phyloP scores from a whole-genome alignment of 2,888 invertebrate species.

The Mythimna loreyi region DNA sequence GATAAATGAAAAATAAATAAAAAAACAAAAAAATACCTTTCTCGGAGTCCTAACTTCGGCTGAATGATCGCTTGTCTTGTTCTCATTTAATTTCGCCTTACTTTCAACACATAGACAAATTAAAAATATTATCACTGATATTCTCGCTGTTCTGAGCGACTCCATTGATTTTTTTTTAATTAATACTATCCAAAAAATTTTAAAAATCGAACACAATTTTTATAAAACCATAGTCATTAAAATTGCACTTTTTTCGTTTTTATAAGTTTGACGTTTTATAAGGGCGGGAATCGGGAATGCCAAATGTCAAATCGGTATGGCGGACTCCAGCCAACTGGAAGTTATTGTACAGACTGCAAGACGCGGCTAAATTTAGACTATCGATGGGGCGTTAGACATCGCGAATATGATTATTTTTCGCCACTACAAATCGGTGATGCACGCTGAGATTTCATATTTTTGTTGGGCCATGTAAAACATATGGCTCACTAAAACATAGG shows the following conservation, averaged over 20 bases:
- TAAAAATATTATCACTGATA: slow-evolving; percentile 71
- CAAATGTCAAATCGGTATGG: slow-evolving; percentile 68
- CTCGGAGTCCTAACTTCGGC: slow-evolving; percentile 69
- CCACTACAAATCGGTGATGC: slow-evolving; percentile 23
- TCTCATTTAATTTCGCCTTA: slow-evolving; percentile 71
- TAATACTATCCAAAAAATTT: slow-evolving; percentile 37
- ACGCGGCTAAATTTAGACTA: slow-evolving; percentile 75
- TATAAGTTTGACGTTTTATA: slow-evolving; percentile 61
- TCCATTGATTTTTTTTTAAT: slow-evolving; percentile 66
- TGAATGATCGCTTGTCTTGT: slow-evolving; percentile 68
- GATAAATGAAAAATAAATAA: not conserved
- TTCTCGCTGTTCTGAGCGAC: slow-evolving; percentile 55
- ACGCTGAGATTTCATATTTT: slow-evolving; percentile 6
- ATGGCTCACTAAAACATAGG: too few species aligned
- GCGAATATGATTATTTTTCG: slow-evolving; percentile 56
- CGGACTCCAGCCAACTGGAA: slow-evolving; percentile 79
- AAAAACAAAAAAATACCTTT: slow-evolving; percentile 64
- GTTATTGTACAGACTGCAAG: slow-evolving; percentile 75
- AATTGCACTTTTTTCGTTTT: slow-evolving; percentile 29
- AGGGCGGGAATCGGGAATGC: slow-evolving; percentile 72
- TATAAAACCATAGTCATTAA: slow-evolving; percentile 39
- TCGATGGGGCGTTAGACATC: slow-evolving; percentile 73
- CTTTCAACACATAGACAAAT: slow-evolving; percentile 70
- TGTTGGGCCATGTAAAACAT: not conserved
- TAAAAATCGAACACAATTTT: slow-evolving; percentile 27